Percentiles rank a stretch among this genome's conserved stretches.
These are phyloP conservation scores for Spilosoma lubricipeda DNA, from an alignment of 2,888 invertebrate species.

Conservation along the genomic window DNA sequence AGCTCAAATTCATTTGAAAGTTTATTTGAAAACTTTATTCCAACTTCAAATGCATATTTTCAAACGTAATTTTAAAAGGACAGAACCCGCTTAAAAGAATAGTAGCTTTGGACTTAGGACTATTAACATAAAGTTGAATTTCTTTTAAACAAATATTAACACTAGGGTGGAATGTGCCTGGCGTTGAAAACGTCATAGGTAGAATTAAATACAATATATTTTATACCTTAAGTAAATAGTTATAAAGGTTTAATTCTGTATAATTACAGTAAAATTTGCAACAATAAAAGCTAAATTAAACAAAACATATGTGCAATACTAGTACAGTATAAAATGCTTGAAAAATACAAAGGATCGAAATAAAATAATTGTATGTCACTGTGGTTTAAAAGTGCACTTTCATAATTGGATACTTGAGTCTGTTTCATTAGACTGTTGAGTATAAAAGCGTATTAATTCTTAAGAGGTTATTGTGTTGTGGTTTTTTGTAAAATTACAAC, in stretches of 20 bases:
- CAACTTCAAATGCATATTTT: constrained; percentile 19
- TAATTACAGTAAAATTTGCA: constrained; percentile 18
- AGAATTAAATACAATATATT: neutral
- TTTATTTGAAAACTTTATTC: constrained; percentile 4
- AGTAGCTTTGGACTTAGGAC: neutral
- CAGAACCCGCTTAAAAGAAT: neutral
- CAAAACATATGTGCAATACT: constrained; percentile 73
- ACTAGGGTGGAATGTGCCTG: neutral
- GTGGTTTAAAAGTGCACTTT: constrained; percentile 56
- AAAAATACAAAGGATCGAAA: constrained; percentile 45
- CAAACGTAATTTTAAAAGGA: constrained; percentile 17
- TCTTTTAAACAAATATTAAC: neutral
- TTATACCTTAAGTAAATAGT: neutral
- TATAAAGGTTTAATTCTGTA: neutral
- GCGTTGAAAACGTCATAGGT: neutral
- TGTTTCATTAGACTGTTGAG: constrained; percentile 50
- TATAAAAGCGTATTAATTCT: constrained; percentile 45
- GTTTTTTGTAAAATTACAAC: constrained; percentile 13
- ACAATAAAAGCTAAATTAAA: constrained; percentile 46
- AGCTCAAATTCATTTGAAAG: constrained; percentile 13
- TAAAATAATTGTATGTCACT: constrained; percentile 68
- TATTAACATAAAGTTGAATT: rapidly evolving
- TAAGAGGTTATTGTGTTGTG: constrained; percentile 33
- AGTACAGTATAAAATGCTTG: constrained; percentile 64
- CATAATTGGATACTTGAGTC: constrained; percentile 58